Percentiles rank a stretch among this genome's conserved stretches.
phyloP scores from a whole-genome alignment of 1,140 invertebrate species.

The Zaprionus inermis region DNA sequence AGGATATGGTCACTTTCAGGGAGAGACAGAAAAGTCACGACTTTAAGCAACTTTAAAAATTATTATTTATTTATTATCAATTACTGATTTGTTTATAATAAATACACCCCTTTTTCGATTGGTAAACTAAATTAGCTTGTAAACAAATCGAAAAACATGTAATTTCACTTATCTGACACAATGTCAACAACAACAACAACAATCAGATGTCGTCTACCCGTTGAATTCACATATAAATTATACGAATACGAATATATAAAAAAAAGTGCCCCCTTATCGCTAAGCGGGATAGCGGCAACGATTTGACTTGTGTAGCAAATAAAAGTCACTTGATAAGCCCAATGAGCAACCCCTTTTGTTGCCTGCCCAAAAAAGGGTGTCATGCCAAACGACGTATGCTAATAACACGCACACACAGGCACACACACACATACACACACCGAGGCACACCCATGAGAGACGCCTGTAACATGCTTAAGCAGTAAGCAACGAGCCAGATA shows the following conservation, averaged over 20 bases:
- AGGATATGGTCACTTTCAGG: background rate
- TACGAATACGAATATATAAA: constrained; percentile 32
- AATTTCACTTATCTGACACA: constrained; percentile 82
- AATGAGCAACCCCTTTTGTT: constrained; percentile 63
- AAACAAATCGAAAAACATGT: constrained; percentile 71
- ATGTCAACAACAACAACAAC: constrained; percentile 51
- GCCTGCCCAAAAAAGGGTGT: constrained; percentile 60
- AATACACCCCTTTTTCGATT: too few species aligned
- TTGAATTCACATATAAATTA: constrained; percentile 74
- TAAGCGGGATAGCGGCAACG: constrained; percentile 36
- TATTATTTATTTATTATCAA: background rate
- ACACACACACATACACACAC: constrained; percentile 34
- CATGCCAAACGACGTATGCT: constrained; percentile 72
- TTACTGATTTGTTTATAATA: constrained; percentile 15
- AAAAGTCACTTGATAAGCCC: constrained; percentile 77
- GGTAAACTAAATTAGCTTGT: constrained; percentile 21
- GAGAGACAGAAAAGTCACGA: background rate
- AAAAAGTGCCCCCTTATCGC: constrained; percentile 62
- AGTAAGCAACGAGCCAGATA: constrained; percentile 68
- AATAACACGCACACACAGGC: constrained; percentile 62
- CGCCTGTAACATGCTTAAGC: constrained; percentile 75
- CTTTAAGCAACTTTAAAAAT: constrained; percentile 21
- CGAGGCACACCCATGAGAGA: constrained; percentile 13
- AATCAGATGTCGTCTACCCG: constrained; percentile 55
- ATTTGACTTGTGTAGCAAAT: constrained; percentile 78